Evolutionary conservation across 2,888 invertebrate genomes (phyloP).

Genomic region (Nomada lathburiana): DNA sequence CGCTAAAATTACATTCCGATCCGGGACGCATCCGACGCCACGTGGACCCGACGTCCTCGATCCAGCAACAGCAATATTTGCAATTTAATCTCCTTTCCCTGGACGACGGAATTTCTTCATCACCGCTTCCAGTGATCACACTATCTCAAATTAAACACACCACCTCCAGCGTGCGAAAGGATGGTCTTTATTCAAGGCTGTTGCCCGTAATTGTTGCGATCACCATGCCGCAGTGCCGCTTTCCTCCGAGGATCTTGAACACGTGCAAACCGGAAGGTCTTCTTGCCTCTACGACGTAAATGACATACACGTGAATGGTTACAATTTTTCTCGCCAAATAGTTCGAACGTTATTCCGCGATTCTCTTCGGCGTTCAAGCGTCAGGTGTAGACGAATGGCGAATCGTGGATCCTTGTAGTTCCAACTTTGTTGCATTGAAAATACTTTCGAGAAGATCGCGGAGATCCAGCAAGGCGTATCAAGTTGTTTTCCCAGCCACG

Average conservation of each 20-base stretch:
- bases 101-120: constrained; percentile 54
- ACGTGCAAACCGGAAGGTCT: not conserved
- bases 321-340: too few relatives aligned
- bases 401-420: too few relatives aligned
- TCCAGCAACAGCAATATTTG: constrained; percentile 36
- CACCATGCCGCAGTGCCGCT: constrained; percentile 7
- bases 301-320: too few relatives aligned
- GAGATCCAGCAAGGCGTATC: not conserved
- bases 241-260: not conserved
- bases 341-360: too few relatives aligned
- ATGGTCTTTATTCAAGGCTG: constrained; percentile 36
- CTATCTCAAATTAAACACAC: constrained; percentile 54
- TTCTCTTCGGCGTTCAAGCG: not conserved
- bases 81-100: constrained; percentile 50
- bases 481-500: not conserved
- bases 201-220: constrained; percentile 9
- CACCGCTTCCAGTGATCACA: constrained; percentile 43
- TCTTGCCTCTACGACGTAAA: not conserved
- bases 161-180: not conserved
- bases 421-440: not conserved
- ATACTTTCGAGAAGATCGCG: not conserved
- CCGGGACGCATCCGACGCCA: constrained; percentile 49
- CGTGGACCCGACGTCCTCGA: constrained; percentile 51
- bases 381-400: too few relatives aligned
- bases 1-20: constrained; percentile 58